Conservation (phyloP, 2,113 vertebrate genomes). For the Rutilus rutilus region DNA sequence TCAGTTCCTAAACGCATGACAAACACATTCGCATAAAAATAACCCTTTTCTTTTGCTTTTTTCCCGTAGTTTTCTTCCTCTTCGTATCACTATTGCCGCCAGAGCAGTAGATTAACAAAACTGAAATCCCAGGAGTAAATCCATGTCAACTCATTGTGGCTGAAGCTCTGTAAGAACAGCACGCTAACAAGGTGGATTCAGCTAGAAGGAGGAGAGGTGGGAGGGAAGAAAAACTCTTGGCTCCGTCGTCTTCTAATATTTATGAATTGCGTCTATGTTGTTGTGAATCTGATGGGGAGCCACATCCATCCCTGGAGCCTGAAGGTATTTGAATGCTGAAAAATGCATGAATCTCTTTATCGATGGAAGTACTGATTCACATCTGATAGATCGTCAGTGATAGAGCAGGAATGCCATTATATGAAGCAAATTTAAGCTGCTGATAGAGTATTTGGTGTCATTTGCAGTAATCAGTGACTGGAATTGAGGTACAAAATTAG, state of each 20-base stretch:
- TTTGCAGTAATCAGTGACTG: conserved; percentile 38
- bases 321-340: conserved; percentile 76
- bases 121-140: conserved; percentile 29
- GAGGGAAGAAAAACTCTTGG: conserved; percentile 50
- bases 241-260: conserved; percentile 66
- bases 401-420: conserved; percentile 37
- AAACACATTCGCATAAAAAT: conserved; percentile 36
- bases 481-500: background rate
- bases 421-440: conserved; percentile 51
- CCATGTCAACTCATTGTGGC: conserved; percentile 25
- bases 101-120: conserved; percentile 34
- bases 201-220: conserved; percentile 37
- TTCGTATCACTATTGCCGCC: conserved; percentile 16
- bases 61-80: background rate
- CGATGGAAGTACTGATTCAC: conserved; percentile 67
- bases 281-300: conserved; percentile 63
- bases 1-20: conserved; percentile 34
- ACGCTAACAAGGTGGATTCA: conserved; percentile 44
- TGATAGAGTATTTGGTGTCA: conserved; percentile 57
- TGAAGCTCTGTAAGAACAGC: conserved; percentile 34
- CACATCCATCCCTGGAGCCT: conserved; percentile 64
- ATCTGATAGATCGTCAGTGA: conserved; percentile 69
- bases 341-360: conserved; percentile 75
- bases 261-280: conserved; percentile 75
- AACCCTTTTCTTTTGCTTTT: conserved; percentile 11